Conservation (phyloP, 2,888 invertebrate genomes). For the Nemoura dubitans region DNA sequence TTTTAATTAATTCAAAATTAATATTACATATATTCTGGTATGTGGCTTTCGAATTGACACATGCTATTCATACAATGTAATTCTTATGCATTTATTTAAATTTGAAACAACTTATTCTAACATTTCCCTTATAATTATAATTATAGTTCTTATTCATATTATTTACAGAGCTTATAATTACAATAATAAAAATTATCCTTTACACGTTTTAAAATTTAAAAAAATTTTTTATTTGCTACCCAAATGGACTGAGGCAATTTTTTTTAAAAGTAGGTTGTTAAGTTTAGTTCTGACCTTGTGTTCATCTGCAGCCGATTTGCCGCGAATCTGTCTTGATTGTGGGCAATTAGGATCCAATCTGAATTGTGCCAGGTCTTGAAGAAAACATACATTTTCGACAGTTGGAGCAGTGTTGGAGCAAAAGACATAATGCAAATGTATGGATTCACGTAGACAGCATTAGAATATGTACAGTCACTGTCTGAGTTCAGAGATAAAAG, state of each 20-base stretch:
- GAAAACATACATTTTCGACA: no score
- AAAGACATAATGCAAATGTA: background rate
- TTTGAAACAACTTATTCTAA: slow-evolving; percentile 16
- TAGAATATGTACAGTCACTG: background rate
- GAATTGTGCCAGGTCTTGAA: no score
- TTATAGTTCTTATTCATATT: background rate
- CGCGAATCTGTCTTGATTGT: no score
- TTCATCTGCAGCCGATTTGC: no score
- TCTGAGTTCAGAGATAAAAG: background rate
- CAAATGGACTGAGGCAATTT: background rate
- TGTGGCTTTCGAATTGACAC: background rate
- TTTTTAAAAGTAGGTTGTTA: no score
- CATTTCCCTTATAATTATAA: background rate
- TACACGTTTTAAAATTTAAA: background rate
- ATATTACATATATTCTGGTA: slow-evolving; percentile 14
- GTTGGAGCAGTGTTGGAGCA: no score
- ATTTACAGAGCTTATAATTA: background rate
- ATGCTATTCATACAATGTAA: background rate
- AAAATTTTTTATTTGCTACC: background rate
- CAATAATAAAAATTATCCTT: background rate
- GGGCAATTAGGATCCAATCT: no score
- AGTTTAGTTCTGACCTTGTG: no score
- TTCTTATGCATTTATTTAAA: background rate
- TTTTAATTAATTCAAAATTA: slow-evolving; percentile 14
- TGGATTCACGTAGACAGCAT: slow-evolving; percentile 2